phyloP scores from a whole-genome alignment of 2,888 invertebrate genomes.

The Oscheius onirici region DNA sequence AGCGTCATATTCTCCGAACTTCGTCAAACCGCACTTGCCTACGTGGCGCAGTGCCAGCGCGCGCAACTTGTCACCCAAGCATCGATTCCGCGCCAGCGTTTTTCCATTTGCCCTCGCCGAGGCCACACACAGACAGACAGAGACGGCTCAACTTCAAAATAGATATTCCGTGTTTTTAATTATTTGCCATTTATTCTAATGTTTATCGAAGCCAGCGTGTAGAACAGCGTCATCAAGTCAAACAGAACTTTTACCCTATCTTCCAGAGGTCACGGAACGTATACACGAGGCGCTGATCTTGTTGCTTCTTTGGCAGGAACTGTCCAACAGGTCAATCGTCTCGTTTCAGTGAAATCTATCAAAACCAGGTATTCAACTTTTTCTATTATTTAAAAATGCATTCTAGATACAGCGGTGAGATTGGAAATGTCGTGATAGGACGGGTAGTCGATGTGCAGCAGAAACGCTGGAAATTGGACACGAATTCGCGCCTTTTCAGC shows the following conservation, averaged over 20 bases:
- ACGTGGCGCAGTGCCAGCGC: not conserved
- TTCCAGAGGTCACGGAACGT: slow-evolving; percentile 93
- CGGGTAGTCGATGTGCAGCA: slow-evolving; percentile 88
- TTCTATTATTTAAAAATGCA: too few species aligned
- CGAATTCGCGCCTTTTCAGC: slow-evolving; percentile 87
- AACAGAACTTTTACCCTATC: not conserved
- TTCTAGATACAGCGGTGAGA: slow-evolving; percentile 79
- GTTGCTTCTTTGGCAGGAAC: slow-evolving; percentile 93
- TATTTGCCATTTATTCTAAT: too few species aligned
- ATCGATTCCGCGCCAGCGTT: too few species aligned
- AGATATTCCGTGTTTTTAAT: too few species aligned
- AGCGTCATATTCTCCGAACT: too few species aligned
- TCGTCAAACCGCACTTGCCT: not conserved
- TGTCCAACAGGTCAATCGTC: slow-evolving; percentile 91
- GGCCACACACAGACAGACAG: too few species aligned
- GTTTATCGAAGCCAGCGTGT: too few species aligned
- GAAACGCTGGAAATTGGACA: slow-evolving; percentile 75
- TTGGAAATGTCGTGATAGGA: slow-evolving; percentile 96
- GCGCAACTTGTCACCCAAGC: too few species aligned
- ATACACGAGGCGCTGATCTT: slow-evolving; percentile 79
- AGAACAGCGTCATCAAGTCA: too few species aligned
- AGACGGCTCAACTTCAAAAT: too few species aligned
- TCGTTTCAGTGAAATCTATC: slow-evolving; percentile 88
- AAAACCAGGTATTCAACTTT: slow-evolving; percentile 84
- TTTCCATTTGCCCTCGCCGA: too few species aligned